These are phyloP conservation scores for Anas platyrhynchos DNA, from an alignment of 2,113 vertebrate species.

Conservation along the genomic window DNA sequence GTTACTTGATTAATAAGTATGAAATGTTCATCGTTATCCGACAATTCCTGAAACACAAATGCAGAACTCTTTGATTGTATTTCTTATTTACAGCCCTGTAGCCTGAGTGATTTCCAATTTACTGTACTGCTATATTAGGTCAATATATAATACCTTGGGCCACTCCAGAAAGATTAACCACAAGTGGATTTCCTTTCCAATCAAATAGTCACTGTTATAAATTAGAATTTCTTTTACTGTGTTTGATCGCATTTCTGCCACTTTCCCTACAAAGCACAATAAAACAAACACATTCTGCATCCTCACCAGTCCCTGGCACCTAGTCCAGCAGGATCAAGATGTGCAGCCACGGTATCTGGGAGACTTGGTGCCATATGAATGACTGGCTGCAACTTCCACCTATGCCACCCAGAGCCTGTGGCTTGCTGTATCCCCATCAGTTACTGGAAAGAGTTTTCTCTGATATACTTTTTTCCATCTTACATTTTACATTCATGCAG, in stretches of 20 bases:
- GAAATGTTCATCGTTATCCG: background rate
- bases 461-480: background rate
- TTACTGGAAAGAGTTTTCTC: background rate
- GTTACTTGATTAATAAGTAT: background rate
- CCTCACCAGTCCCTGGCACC: rapidly evolving
- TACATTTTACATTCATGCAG: background rate
- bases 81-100: background rate
- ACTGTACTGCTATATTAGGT: background rate
- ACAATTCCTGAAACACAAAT: background rate
- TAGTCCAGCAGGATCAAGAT: background rate
- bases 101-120: background rate
- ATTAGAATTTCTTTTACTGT: background rate
- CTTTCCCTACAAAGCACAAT: background rate
- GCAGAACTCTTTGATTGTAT: background rate
- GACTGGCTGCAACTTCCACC: background rate
- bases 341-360: background rate
- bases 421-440: background rate
- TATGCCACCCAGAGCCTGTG: rapidly evolving
- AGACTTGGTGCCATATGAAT: background rate
- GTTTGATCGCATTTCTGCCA: background rate
- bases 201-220: background rate
- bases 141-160: background rate
- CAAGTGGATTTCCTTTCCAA: background rate
- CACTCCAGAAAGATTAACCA: background rate
- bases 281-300: background rate